These are phyloP conservation scores for Ganaspis brasiliensis DNA, from an alignment of 2,888 invertebrate species.

Conservation along the genomic window DNA sequence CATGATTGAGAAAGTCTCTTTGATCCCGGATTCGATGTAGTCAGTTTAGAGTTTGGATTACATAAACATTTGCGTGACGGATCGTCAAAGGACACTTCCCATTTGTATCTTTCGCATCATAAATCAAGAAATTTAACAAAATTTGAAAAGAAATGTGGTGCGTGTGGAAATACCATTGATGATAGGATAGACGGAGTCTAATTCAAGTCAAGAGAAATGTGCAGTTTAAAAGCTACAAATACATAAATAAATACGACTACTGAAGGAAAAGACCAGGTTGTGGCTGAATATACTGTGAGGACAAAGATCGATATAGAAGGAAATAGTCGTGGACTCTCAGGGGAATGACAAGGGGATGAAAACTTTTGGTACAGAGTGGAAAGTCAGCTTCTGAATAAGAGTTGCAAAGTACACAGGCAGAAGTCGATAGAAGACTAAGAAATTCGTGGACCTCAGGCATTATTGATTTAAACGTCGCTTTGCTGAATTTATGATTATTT, in stretches of 20 bases:
- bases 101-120: background rate
- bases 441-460: conserved; percentile 2
- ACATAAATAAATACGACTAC: background rate
- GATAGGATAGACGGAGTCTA: too few relatives aligned
- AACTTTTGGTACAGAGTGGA: conserved; percentile 44
- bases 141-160: background rate
- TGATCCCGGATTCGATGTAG: conserved; percentile 3
- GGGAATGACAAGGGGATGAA: conserved; percentile 53
- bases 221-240: background rate
- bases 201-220: background rate
- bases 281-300: conserved; percentile 53
- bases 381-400: conserved; percentile 13
- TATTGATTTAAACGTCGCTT: conserved; percentile 6
- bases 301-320: conserved; percentile 74
- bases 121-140: conserved; percentile 22
- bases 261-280: background rate
- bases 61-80: conserved; percentile 8
- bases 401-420: conserved; percentile 14
- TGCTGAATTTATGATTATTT: background rate
- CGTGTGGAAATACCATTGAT: background rate
- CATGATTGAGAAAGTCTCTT: conserved; percentile 9
- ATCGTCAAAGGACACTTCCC: conserved; percentile 32
- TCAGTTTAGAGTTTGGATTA: background rate
- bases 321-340: conserved; percentile 58
- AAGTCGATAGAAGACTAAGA: conserved; percentile 13